A percentile compares a stretch with the other conserved stretches of the same genome.
phyloP scores from a whole-genome alignment of 2,113 vertebrate genomes.

The Pogona vitticeps region DNA sequence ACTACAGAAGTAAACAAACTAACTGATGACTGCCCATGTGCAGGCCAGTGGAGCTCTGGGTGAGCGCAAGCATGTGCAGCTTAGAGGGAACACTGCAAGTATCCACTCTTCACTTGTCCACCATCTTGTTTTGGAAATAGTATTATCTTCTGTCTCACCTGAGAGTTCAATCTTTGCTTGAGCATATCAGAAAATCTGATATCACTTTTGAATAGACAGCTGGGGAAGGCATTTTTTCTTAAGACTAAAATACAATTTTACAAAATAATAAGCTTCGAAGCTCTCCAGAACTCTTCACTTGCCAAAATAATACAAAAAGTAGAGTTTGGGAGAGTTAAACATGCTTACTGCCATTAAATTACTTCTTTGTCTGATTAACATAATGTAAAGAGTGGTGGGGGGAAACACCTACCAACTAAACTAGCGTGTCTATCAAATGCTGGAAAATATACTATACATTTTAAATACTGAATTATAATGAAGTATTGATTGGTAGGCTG shows the following conservation, averaged over 20 bases:
- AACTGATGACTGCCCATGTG: too few species aligned
- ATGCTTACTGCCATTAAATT: not conserved
- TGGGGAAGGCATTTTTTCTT: too few species aligned
- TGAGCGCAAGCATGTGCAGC: too few species aligned
- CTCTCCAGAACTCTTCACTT: too few species aligned
- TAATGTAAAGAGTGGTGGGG: too few species aligned
- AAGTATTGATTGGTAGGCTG: not conserved
- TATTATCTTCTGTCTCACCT: not conserved
- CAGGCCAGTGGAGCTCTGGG: too few species aligned
- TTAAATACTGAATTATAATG: constrained; percentile 30
- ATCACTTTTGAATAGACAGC: too few species aligned
- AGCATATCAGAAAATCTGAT: not conserved
- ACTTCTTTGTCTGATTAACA: constrained; percentile 10
- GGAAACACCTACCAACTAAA: not conserved
- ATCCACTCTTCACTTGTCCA: not conserved
- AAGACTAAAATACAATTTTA: too few species aligned
- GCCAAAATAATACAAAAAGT: too few species aligned
- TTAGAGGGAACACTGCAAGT: not conserved
- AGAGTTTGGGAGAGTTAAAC: too few species aligned
- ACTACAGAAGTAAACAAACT: too few species aligned
- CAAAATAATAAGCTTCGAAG: too few species aligned
- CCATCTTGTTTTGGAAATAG: not conserved
- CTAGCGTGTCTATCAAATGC: not conserved
- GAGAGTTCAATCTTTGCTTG: not conserved
- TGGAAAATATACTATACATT: constrained; percentile 19